Conservation (phyloP, 1,140 invertebrate species). For the Goniozus legneri region DNA sequence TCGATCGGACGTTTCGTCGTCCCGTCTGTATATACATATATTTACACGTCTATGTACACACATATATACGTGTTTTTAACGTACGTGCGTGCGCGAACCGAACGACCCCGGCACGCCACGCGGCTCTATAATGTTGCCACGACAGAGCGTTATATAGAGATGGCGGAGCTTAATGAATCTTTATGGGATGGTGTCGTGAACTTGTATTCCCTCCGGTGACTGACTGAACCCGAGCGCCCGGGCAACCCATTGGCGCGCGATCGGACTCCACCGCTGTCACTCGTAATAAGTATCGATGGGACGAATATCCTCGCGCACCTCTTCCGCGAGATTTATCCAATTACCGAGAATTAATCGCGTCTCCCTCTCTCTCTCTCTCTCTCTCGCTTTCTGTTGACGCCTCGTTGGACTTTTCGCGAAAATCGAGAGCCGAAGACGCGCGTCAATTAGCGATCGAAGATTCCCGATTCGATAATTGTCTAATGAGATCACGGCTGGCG, state of each 20-base stretch:
- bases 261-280: too few relatives aligned
- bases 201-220: slow-evolving; percentile 53
- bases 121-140: slow-evolving; percentile 50
- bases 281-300: too few relatives aligned
- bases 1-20: slow-evolving; percentile 47
- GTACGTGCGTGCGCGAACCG: slow-evolving; percentile 13
- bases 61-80: slow-evolving; percentile 4
- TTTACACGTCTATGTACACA: not conserved
- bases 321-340: too few relatives aligned
- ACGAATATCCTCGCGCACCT: too few relatives aligned
- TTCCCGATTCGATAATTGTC: too few relatives aligned
- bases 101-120: slow-evolving; percentile 26
- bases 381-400: too few relatives aligned
- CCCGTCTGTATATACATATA: slow-evolving; percentile 8
- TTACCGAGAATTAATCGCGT: too few relatives aligned
- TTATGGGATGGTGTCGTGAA: slow-evolving; percentile 55
- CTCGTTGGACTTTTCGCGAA: too few relatives aligned
- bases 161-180: slow-evolving; percentile 54
- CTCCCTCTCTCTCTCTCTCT: too few relatives aligned
- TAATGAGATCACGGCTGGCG: too few relatives aligned
- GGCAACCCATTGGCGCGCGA: slow-evolving; percentile 37
- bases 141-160: slow-evolving; percentile 48
- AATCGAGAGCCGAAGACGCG: too few relatives aligned
- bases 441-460: too few relatives aligned
- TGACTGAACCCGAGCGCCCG: slow-evolving; percentile 43